Evolutionary conservation across 2,797 vertebrate genomes (phyloP), one percentile per base, ranked within the genome.

Genomic region (Amphiprion clarkii): DNA sequence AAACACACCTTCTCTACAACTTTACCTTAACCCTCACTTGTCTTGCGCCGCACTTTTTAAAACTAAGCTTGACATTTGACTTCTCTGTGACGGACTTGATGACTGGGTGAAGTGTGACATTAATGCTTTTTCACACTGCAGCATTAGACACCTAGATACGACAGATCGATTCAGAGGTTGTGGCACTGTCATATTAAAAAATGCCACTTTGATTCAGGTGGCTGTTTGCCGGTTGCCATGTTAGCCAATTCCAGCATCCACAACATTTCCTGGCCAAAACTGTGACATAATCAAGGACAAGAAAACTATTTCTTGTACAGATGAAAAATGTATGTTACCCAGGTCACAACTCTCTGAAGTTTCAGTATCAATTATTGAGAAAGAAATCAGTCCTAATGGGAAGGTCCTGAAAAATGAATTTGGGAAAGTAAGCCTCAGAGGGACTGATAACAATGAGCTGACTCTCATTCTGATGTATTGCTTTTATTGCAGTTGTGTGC

Each of bases 401-500:
- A 52, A 46, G 25, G 21, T 40, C 78, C 70, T 40, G 19, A 61
- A 55, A 65, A 65, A 63, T 36, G 3, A 68, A 57, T 56, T 80
- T 67, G 46, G 17, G 3, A 68, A 63, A 42, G 14, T 23, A 78
- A 70, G 62, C 14, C 40, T 52, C 56, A 3, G 44, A 64, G 46
- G 54, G 49, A 52, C 14, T 39, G 39, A 29, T 40, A 46, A 67
- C 49, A 60, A 67, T 69, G 69, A 74, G 64, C 9, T 16, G 5
- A 25, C 27, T 75, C 48, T 70, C 49, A 31, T 53, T 67, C 39
- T 62, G 31, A 52, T 56, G 57, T 21, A 19, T 40, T 76, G 75
- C 40, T 89, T 72, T 83, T 33, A 36, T 76, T 81, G 71, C 56
- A 33, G 21, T 79, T 33, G 67, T 71, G 46, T 59, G 31, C 42